Percentiles rank a stretch among this genome's conserved stretches.
These are phyloP conservation scores for Junco hyemalis DNA, from an alignment of 2,113 vertebrate genomes.

Conservation along the genomic window DNA sequence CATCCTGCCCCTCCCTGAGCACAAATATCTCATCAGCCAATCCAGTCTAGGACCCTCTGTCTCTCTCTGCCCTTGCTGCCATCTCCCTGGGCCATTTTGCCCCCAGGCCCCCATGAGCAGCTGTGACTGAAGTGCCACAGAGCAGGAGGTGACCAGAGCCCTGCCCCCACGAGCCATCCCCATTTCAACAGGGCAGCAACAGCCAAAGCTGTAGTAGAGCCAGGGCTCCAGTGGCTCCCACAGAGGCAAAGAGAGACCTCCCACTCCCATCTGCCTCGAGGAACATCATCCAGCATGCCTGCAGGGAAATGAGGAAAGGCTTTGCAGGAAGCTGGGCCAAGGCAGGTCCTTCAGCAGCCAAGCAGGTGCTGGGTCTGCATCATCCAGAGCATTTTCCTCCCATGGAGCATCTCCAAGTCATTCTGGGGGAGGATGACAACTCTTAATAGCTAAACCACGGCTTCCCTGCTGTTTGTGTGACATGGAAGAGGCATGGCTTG, in stretches of 20 bases:
- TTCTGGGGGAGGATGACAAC: background rate
- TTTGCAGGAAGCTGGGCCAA: background rate
- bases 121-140: background rate
- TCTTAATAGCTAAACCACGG: background rate
- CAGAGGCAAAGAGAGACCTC: background rate
- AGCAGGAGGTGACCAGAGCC: background rate
- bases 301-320: background rate
- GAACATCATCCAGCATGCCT: background rate
- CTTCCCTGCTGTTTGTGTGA: accelerated
- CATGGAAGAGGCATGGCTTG: background rate
- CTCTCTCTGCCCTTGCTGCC: background rate
- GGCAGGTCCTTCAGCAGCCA: background rate
- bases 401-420: background rate
- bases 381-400: background rate
- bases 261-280: background rate
- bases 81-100: background rate
- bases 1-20: background rate
- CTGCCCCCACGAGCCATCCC: background rate
- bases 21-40: background rate
- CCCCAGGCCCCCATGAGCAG: background rate
- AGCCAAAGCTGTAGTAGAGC: background rate
- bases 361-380: background rate
- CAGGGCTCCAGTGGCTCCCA: background rate
- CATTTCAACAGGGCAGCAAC: background rate
- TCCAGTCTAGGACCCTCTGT: background rate